Percentiles rank a stretch among this genome's conserved stretches.
Conservation (phyloP, 1,140 invertebrate genomes). For the Portunus trituberculatus region DNA sequence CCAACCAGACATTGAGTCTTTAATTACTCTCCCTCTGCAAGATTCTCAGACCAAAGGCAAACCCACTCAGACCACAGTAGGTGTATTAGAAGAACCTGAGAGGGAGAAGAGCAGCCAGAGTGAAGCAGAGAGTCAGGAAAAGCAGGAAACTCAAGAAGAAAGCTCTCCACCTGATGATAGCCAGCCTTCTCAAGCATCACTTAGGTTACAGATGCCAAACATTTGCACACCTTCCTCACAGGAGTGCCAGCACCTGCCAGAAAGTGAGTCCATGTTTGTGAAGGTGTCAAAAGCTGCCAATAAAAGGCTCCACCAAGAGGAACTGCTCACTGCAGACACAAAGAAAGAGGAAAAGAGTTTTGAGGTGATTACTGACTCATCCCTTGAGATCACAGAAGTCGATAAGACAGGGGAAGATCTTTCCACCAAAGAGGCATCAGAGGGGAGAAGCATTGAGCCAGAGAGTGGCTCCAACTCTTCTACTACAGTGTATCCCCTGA, state of each 20-base stretch:
- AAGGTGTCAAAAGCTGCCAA: slow-evolving; percentile 56
- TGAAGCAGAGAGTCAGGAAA: background rate
- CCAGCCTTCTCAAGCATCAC: background rate
- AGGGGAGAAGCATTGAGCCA: too few relatives aligned
- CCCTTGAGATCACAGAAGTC: background rate
- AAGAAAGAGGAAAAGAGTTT: slow-evolving; percentile 1
- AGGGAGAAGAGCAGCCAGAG: slow-evolving; percentile 4
- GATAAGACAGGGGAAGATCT: background rate
- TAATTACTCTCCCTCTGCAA: slow-evolving; percentile 53
- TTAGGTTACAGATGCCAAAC: slow-evolving; percentile 60
- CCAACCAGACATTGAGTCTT: slow-evolving; percentile 67
- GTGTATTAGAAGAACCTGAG: background rate
- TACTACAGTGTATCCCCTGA: background rate
- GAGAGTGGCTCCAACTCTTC: slow-evolving; percentile 18
- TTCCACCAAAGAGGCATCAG: background rate
- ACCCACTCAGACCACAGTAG: background rate
- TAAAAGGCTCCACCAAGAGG: slow-evolving; percentile 47
- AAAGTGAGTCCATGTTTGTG: slow-evolving; percentile 64
- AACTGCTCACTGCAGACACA: slow-evolving; percentile 14
- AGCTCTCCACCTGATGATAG: background rate
- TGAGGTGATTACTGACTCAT: background rate
- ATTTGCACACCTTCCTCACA: slow-evolving; percentile 60
- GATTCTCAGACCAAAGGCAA: slow-evolving; percentile 41
- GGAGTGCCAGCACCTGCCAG: slow-evolving; percentile 43
- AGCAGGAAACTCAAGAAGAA: background rate